Evolutionary conservation across 2,797 vertebrate genomes (phyloP).

Genomic region (Ctenopoma multispine): DNA sequence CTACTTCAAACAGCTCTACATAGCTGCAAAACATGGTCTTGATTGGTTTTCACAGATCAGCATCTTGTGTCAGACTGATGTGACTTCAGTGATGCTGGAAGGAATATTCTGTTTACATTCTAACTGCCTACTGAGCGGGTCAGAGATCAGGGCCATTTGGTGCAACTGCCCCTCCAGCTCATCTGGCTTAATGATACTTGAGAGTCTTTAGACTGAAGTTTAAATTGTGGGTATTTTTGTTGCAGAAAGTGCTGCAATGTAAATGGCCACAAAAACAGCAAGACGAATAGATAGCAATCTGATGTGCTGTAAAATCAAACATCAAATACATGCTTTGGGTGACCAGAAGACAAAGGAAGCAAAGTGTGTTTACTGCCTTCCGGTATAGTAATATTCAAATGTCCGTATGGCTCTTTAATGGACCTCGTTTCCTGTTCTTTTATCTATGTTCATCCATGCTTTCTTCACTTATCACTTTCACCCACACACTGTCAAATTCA

Average conservation of each 20-base stretch:
- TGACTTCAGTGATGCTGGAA: neutral
- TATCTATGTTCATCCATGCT: conserved; percentile 9
- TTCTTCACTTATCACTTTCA: conserved; percentile 28
- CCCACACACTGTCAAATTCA: conserved; percentile 28
- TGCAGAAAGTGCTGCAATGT: neutral
- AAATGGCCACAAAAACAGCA: neutral
- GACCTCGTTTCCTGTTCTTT: conserved; percentile 4
- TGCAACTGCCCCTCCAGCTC: neutral
- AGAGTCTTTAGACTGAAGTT: neutral
- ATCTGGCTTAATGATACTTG: neutral
- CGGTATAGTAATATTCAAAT: neutral
- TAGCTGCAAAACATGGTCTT: too few species aligned
- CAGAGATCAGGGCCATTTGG: neutral
- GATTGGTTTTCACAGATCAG: neutral
- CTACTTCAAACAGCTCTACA: too few species aligned
- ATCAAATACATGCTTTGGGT: neutral
- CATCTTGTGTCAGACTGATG: neutral
- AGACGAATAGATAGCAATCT: neutral
- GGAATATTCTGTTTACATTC: neutral
- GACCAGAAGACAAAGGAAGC: conserved; percentile 15
- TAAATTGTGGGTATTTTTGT: neutral
- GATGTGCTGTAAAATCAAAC: conserved; percentile 3
- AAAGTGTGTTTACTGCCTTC: too few species aligned
- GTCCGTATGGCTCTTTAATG: neutral
- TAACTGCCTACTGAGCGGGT: neutral